Evolutionary conservation across 2,888 invertebrate genomes (phyloP).

Genomic region (Alentia gelatinosa): DNA sequence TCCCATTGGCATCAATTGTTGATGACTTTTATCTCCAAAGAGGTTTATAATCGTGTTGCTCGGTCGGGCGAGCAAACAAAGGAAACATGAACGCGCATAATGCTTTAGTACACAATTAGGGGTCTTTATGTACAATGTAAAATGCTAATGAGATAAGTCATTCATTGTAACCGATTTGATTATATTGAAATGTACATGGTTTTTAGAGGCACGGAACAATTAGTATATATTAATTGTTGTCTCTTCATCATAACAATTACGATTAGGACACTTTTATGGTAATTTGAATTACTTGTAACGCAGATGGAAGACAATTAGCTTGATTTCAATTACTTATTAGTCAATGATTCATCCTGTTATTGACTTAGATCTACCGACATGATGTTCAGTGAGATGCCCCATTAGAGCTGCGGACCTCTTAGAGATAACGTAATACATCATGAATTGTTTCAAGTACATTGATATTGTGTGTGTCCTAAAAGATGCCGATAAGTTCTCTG

Average conservation of each 20-base stretch:
- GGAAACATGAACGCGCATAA: background rate
- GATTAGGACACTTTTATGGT: background rate
- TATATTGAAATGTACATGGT: too few relatives aligned
- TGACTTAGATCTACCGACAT: too few relatives aligned
- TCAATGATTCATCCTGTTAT: too few relatives aligned
- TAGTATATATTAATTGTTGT: background rate
- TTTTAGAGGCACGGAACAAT: background rate
- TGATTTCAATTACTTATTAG: too few relatives aligned
- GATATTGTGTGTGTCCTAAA: too few relatives aligned
- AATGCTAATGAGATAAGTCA: background rate
- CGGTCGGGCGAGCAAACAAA: background rate
- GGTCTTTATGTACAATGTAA: background rate
- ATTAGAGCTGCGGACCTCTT: too few relatives aligned
- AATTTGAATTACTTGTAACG: too few relatives aligned
- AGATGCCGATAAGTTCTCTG: too few relatives aligned
- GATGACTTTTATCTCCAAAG: background rate
- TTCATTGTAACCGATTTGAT: background rate
- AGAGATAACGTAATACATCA: too few relatives aligned
- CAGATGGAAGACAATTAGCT: too few relatives aligned
- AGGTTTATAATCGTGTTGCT: background rate
- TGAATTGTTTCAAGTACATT: too few relatives aligned
- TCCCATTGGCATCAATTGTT: background rate
- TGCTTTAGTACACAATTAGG: background rate
- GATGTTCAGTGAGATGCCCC: too few relatives aligned
- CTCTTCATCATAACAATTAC: background rate